These are phyloP conservation scores for Chironomus tepperi DNA, from an alignment of 1,140 invertebrate genomes.

Conservation along the genomic window DNA sequence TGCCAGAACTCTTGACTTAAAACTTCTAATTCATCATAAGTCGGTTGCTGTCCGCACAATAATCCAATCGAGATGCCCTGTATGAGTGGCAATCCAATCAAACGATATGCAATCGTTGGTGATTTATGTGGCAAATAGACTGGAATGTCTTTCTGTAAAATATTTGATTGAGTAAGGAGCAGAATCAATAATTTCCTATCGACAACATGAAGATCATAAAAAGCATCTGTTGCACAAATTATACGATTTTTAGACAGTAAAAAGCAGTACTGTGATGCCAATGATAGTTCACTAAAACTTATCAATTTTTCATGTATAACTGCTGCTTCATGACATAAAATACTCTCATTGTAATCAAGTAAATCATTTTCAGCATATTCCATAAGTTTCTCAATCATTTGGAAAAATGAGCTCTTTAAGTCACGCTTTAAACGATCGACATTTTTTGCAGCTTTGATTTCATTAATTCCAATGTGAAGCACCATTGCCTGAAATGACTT, in stretches of 20 bases:
- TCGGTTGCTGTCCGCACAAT: slow-evolving; percentile 25
- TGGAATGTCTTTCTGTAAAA: slow-evolving; percentile 58
- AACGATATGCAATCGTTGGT: slow-evolving; percentile 42
- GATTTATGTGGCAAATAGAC: slow-evolving; percentile 69
- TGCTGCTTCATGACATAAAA: slow-evolving; percentile 54
- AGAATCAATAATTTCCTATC: slow-evolving; percentile 63
- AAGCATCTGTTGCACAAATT: slow-evolving; percentile 64
- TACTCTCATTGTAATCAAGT: slow-evolving; percentile 49
- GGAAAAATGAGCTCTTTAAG: slow-evolving; percentile 43
- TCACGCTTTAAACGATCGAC: slow-evolving; percentile 61
- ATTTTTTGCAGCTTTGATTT: slow-evolving; percentile 56
- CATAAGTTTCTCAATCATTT: slow-evolving; percentile 59
- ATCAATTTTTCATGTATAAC: slow-evolving; percentile 50
- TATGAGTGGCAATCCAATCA: slow-evolving; percentile 12
- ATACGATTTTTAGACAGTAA: slow-evolving; percentile 60
- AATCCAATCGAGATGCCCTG: slow-evolving; percentile 11
- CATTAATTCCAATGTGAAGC: slow-evolving; percentile 61
- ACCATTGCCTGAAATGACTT: slow-evolving; percentile 60
- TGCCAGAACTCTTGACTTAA: slow-evolving; percentile 24
- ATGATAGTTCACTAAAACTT: slow-evolving; percentile 47
- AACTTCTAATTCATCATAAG: slow-evolving; percentile 15
- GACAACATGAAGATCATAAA: slow-evolving; percentile 61
- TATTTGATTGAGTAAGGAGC: slow-evolving; percentile 49
- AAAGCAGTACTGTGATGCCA: slow-evolving; percentile 69
- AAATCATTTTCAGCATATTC: slow-evolving; percentile 54